Base-by-base conservation (phyloP, 35 echinoderm and acorn worm species). In the Holothuria glaberrima region DNA sequence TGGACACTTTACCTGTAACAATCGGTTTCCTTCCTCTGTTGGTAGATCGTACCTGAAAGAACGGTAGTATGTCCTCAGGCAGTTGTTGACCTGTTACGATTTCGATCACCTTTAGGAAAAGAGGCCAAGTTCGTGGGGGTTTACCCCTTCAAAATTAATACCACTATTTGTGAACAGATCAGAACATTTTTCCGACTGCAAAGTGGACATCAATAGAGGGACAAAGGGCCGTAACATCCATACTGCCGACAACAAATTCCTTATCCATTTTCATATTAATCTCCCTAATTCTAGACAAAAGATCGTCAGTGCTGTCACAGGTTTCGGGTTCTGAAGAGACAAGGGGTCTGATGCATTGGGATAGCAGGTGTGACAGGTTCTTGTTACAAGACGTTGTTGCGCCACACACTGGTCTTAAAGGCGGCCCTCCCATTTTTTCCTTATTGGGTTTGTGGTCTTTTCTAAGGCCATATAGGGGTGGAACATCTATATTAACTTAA, bases 161-260 rank as follows among this genome's bases (percentile, higher is more conserved):
- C 32, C 41, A 33, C 73, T 77, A 22, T 45, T 48, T 45, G n/a
- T 16, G 2, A 77, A 33, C 21, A 77, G 36, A 34, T 77, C 73
- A 77, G 5, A 77, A 22, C 30, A 77, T 77, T 77, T 41, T 38
- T 69, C 36, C 30, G 73, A 33, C 32, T 35, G 73, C 73, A 22
- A 77, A 32, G 22, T 77, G 10, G 36, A 77, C 32, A 13, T 77
- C 73, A 18, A 77, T 77, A 77, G 73, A 77, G 21, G 73, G 73
- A 48, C 38, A 77, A 9, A 77, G 36, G 6, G 64, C n/a, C 30
- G 58, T 62, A 32, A 86, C 82, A 63, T 63, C 59, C 82, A 86
- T 86, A 38, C 82, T 86, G 12, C 82, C 82, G 58, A 86, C 29
- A 35, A 77, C 32, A 38, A 77, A 34, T 12, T 44, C 36, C 73